A percentile compares a stretch with the other conserved stretches of the same genome.
Evolutionary conservation across 2,888 invertebrate genomes (phyloP).

Genomic region (Drosophila rellima): DNA sequence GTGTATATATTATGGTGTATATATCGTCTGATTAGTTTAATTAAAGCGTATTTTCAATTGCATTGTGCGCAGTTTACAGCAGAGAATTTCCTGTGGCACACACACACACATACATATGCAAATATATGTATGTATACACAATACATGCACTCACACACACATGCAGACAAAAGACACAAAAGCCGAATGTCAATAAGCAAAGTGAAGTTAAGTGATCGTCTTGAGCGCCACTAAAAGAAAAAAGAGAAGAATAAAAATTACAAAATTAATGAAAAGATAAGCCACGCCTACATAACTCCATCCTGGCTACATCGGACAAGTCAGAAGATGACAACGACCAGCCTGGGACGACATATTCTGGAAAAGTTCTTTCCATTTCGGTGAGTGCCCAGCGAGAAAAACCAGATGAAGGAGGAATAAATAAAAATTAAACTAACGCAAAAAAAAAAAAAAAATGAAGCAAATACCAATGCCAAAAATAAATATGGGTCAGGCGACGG

Average conservation of each 20-base stretch:
- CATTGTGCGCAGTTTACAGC: constrained; percentile 68
- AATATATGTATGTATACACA: not conserved
- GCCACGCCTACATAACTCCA: not conserved
- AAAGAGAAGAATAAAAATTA: not conserved
- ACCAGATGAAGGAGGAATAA: not conserved
- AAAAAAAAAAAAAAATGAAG: not conserved
- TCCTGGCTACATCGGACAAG: not conserved
- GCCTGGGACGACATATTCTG: constrained; percentile 74
- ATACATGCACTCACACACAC: not conserved
- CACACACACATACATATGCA: constrained; percentile 21
- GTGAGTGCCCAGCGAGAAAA: constrained; percentile 48
- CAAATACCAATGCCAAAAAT: constrained; percentile 71
- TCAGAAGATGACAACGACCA: constrained; percentile 71
- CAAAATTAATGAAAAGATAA: not conserved
- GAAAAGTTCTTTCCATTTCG: constrained; percentile 79
- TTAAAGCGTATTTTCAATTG: constrained; percentile 78
- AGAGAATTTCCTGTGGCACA: constrained; percentile 49
- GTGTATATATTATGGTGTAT: constrained; percentile 38
- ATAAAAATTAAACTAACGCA: not conserved
- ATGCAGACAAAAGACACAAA: constrained; percentile 23
- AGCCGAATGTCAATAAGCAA: constrained; percentile 43
- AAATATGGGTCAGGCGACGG: constrained; percentile 72
- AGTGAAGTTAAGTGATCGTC: constrained; percentile 56
- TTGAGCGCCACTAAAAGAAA: constrained; percentile 43
- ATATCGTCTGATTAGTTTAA: constrained; percentile 77